Evolutionary conservation across 2,888 invertebrate species (phyloP).

Genomic region (Lepeophtheirus nordmannii): DNA sequence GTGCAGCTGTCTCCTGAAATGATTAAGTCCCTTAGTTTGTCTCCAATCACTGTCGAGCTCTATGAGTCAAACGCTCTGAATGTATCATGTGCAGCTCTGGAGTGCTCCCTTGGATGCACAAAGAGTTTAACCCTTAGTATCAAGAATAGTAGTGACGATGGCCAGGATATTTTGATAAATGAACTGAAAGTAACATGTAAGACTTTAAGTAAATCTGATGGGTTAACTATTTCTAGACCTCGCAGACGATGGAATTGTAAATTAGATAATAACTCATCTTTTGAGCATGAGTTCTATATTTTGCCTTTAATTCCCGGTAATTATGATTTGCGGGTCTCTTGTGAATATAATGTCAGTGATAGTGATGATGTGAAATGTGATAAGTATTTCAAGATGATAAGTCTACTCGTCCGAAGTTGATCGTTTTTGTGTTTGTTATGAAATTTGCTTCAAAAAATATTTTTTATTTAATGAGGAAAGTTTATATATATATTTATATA

Average conservation of each 20-base stretch:
- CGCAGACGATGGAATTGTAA: not conserved
- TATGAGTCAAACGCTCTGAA: not conserved
- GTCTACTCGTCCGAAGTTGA: not conserved
- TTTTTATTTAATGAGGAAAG: not conserved
- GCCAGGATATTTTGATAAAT: too few species aligned
- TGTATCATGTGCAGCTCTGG: not conserved
- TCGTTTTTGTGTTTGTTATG: not conserved
- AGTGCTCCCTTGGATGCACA: too few species aligned
- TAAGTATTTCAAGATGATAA: not conserved
- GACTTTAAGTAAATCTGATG: not conserved
- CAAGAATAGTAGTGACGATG: too few species aligned
- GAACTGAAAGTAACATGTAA: too few species aligned
- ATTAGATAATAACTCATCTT: not conserved
- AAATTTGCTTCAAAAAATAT: not conserved
- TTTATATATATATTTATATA: not conserved
- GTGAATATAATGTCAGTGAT: not conserved
- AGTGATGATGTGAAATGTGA: not conserved
- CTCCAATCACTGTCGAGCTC: not conserved
- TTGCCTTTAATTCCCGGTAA: not conserved
- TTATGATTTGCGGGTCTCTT: not conserved
- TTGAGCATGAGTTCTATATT: not conserved
- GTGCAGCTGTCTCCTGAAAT: slow-evolving; percentile 1
- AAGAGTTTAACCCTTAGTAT: too few species aligned
- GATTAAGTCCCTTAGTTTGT: slow-evolving; percentile 12
- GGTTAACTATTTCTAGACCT: not conserved